phyloP scores from a whole-genome alignment of 2,888 invertebrate genomes.

The Eilema caniola region DNA sequence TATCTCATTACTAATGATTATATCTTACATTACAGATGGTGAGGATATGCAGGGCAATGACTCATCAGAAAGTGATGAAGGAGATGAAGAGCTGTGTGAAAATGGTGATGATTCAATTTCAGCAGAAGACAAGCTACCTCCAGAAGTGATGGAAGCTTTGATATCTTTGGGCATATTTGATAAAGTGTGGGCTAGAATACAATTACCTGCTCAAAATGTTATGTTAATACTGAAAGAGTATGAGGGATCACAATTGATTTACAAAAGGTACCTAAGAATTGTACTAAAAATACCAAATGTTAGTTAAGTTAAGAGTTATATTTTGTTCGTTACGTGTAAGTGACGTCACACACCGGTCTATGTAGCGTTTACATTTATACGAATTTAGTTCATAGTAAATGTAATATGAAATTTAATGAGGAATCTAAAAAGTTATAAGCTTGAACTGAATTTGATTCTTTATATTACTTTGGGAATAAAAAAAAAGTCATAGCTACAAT shows the following conservation, averaged over 20 bases:
- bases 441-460: too few species aligned
- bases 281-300: neutral
- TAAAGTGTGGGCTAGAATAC: conserved; percentile 86
- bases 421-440: too few species aligned
- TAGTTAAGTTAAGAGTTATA: too few species aligned
- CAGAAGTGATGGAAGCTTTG: conserved; percentile 88
- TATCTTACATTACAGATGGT: conserved; percentile 59
- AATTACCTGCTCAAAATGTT: conserved; percentile 85
- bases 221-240: conserved; percentile 83
- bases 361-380: too few species aligned
- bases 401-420: too few species aligned
- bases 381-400: too few species aligned
- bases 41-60: conserved; percentile 68
- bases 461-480: too few species aligned
- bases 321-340: too few species aligned
- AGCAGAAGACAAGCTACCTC: conserved; percentile 82
- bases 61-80: conserved; percentile 75
- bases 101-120: conserved; percentile 74
- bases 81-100: conserved; percentile 76
- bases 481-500: too few species aligned
- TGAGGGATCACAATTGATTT: conserved; percentile 78
- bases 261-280: conserved; percentile 77
- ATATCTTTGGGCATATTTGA: conserved; percentile 86
- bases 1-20: neutral
- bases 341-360: too few species aligned